Percentiles rank a stretch among this genome's conserved stretches.
phyloP scores from a whole-genome alignment of 2,888 invertebrate genomes.

The Orgyia antiqua region DNA sequence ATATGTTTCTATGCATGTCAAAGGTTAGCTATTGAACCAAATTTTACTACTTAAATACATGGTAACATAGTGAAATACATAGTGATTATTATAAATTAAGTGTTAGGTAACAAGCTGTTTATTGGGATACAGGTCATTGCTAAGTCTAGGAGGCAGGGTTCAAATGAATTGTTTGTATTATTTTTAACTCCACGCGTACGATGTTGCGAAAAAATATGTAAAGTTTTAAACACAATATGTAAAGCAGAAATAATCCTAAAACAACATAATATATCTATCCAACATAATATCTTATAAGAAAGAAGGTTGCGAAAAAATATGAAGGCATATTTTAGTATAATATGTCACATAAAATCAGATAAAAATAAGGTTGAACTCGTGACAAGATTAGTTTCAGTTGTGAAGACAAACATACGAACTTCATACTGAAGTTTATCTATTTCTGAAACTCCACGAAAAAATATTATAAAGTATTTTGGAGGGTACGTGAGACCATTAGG shows the following conservation, averaged over 20 bases:
- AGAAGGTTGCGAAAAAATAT: conserved; percentile 7
- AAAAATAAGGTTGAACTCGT: conserved; percentile 23
- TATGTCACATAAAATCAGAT: conserved; percentile 28
- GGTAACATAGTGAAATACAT: too few relatives aligned
- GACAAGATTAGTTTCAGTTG: conserved; percentile 35
- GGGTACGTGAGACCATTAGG: conserved; percentile 20
- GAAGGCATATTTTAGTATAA: conserved; percentile 20
- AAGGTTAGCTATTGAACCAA: conserved; percentile 15
- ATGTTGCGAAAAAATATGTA: too few relatives aligned
- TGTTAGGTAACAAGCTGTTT: too few relatives aligned
- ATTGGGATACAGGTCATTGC: too few relatives aligned
- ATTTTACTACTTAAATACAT: too few relatives aligned
- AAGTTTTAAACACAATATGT: too few relatives aligned
- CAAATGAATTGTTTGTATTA: too few relatives aligned
- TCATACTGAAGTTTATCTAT: conserved; percentile 39
- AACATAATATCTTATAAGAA: conserved; percentile 5
- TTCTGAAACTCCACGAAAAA: conserved; percentile 35
- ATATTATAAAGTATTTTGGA: conserved; percentile 45
- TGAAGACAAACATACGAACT: conserved; percentile 32
- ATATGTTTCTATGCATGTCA: conserved; percentile 22
- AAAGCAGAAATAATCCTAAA: neutral
- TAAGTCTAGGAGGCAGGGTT: too few relatives aligned
- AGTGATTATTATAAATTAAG: too few relatives aligned
- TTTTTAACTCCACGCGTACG: too few relatives aligned
- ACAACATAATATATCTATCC: neutral